Conservation (phyloP, 2,797 vertebrate genomes). For the Mormyrops boulengeri region DNA sequence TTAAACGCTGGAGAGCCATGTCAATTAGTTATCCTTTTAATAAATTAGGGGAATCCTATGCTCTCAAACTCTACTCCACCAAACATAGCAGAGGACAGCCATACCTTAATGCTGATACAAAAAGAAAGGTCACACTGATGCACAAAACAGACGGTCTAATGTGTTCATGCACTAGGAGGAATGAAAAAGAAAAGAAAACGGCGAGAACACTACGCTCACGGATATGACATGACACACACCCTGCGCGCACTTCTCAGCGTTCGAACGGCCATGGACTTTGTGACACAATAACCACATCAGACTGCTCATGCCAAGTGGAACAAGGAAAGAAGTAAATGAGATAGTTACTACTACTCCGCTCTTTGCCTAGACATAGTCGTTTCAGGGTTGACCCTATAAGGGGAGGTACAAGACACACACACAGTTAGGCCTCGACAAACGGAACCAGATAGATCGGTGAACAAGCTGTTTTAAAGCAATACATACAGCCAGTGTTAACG, state of each 20-base stretch:
- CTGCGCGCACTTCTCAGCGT: conserved; percentile 33
- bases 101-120: conserved; percentile 8
- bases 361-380: conserved; percentile 99
- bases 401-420: conserved; percentile 88
- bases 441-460: conserved; percentile 62
- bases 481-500: conserved; percentile 60
- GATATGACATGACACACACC: background rate
- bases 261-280: conserved; percentile 47
- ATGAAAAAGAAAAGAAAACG: conserved; percentile 12
- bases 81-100: conserved; percentile 34
- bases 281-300: conserved; percentile 43
- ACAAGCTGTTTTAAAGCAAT: conserved; percentile 77
- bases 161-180: conserved; percentile 55
- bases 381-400: conserved; percentile 98
- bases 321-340: conserved; percentile 70
- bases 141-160: conserved; percentile 38
- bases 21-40: background rate
- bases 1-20: background rate
- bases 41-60: background rate
- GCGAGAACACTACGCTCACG: background rate
- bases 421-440: conserved; percentile 81
- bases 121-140: conserved; percentile 16
- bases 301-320: conserved; percentile 70
- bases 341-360: conserved; percentile 99
- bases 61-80: conserved; percentile 18